phyloP scores from a whole-genome alignment of 2,888 invertebrate species.

The Macrophya annulata region DNA sequence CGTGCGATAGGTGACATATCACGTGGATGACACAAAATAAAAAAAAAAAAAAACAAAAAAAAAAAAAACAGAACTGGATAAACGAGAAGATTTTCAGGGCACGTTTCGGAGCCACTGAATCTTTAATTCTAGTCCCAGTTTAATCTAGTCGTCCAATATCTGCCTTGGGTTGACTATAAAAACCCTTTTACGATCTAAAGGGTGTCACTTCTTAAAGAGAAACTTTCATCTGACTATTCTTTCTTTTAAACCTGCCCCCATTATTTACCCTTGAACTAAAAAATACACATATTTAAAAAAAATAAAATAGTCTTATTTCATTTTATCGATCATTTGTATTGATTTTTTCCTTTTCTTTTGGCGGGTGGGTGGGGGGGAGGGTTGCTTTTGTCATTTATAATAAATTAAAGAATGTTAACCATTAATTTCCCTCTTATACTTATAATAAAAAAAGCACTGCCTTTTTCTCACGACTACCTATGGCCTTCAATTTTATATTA shows the following conservation, averaged over 20 bases:
- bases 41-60: neutral
- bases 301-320: neutral
- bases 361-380: too few species aligned
- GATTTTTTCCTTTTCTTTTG: neutral
- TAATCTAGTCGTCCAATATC: conserved; percentile 49
- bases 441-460: neutral
- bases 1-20: neutral
- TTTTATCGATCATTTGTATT: neutral
- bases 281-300: neutral
- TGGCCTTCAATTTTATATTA: neutral
- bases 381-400: too few species aligned
- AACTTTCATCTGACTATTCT: neutral
- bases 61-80: neutral
- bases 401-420: neutral
- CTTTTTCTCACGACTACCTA: conserved; percentile 40
- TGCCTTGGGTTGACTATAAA: conserved; percentile 31
- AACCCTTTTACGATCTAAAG: conserved; percentile 19
- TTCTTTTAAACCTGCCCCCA: neutral
- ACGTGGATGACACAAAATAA: neutral
- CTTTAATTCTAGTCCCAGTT: conserved; percentile 27
- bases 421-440: neutral
- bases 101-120: conserved; percentile 22
- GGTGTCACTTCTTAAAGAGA: conserved; percentile 22
- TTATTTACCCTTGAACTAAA: neutral
- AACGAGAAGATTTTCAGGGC: conserved; percentile 2